These are phyloP conservation scores for Brenthis daphne DNA, from an alignment of 2,888 invertebrate species.

Conservation along the genomic window DNA sequence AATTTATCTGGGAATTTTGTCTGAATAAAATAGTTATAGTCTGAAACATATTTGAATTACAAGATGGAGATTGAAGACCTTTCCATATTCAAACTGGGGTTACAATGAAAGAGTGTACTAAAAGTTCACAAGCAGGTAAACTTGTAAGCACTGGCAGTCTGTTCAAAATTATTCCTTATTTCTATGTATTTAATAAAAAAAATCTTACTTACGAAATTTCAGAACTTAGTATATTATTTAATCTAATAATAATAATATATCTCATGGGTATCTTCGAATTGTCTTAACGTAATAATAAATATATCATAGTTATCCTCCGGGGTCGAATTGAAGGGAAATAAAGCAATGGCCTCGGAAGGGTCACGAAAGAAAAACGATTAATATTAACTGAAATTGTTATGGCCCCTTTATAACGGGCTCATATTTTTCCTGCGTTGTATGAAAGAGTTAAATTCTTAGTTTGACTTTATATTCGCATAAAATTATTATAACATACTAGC, in stretches of 20 bases:
- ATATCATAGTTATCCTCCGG: conserved; percentile 76
- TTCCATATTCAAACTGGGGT: no score
- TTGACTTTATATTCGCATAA: conserved; percentile 56
- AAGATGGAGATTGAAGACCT: no score
- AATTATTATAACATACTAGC: conserved; percentile 9
- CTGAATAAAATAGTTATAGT: no score
- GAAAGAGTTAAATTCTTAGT: conserved; percentile 67
- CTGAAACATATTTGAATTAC: no score
- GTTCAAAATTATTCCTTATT: not conserved
- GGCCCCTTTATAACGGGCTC: conserved; percentile 66
- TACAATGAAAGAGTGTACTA: no score
- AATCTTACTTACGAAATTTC: conserved; percentile 41
- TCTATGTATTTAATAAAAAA: not conserved
- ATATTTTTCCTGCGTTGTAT: conserved; percentile 71
- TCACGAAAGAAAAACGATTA: conserved; percentile 80
- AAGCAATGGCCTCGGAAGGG: conserved; percentile 76
- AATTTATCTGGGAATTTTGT: no score
- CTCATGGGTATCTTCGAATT: conserved; percentile 73
- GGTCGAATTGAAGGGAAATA: conserved; percentile 79
- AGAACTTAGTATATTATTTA: conserved; percentile 41
- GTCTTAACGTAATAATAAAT: conserved; percentile 77
- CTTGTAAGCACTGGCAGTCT: no score
- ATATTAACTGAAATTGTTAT: conserved; percentile 81
- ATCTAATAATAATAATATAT: conserved; percentile 59
- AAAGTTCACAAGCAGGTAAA: no score